Base-by-base conservation (phyloP, 2,113 vertebrate genomes). In the Poeciliopsis turrubarensis region DNA sequence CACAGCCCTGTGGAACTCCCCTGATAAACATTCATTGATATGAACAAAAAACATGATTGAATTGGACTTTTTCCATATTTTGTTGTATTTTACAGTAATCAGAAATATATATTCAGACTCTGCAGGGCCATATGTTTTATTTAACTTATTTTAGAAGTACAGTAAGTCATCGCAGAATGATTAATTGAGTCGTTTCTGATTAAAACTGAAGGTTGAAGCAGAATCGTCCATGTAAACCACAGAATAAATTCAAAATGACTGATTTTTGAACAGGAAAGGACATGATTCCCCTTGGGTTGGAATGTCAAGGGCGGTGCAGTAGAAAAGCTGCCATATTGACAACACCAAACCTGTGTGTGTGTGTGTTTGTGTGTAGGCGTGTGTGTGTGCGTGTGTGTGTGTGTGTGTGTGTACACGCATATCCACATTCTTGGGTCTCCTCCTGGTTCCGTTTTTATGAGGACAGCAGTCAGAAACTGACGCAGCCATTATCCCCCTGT, bases 401-500 rank as follows among this genome's bases (percentile, higher is more conserved):
- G 39, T 15, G 39, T 15, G 39, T 15, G 39, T 41, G 3, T 9
- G 8, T 1, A 25, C 30, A 75, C 39, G 51, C 19, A 10, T 19
- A 11, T 26, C 54, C 57, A 76, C 41, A 4, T 47, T 29, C 57
- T 62, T 51, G 73, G 51, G 79, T 76, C 68, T 76, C 75, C 44
- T 74, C 80, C 65, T 75, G 75, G 74, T 65, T 82, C 81, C 29
- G 75, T 73, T 68, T 88, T 84, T 83, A 78, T 78, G 63, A 73
- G 79, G 34, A 67, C 68, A 88, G 72, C 72, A 73, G 77, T 79
- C 77, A 79, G 83, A 86, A 86, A 85, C 68, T 86, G 82, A 86
- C 84, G 86, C 75, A 73, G 77, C 75, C 70, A 90, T 90, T 88
- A 89, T 87, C 77, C 60, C 47, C 19, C 39, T 29, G 65, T 83